A percentile compares a stretch with the other conserved stretches of the same genome.
Evolutionary conservation across 2,888 invertebrate species (phyloP).

Genomic region (Brachynemurus nebulosus): DNA sequence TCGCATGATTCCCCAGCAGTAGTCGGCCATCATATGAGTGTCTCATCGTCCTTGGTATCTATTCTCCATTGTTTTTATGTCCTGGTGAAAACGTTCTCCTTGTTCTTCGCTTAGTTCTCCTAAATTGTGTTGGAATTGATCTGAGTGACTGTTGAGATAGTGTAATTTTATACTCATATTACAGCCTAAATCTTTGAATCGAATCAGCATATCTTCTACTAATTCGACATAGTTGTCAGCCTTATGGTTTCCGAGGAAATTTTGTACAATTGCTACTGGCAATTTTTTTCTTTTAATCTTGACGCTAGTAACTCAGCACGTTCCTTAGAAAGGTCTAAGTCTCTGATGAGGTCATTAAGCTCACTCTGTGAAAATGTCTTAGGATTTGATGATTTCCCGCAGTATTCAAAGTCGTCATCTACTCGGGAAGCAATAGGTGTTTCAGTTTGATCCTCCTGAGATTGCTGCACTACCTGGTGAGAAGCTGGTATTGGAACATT

Average conservation of each 20-base stretch:
- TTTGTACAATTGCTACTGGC: conserved; percentile 2
- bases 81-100: too few species aligned
- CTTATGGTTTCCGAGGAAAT: conserved; percentile 7
- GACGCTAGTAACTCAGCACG: conserved; percentile 17
- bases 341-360: conserved; percentile 17
- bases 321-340: conserved; percentile 18
- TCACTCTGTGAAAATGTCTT: conserved; percentile 16
- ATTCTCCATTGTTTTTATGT: too few species aligned
- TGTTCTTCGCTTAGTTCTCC: too few species aligned
- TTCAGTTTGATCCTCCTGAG: background rate
- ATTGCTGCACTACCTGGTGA: too few species aligned
- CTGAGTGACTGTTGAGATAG: too few species aligned
- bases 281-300: conserved; percentile 18
- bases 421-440: background rate
- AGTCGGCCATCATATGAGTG: background rate
- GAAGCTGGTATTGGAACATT: conserved; percentile 11
- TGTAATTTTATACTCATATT: conserved; percentile 4
- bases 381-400: conserved; percentile 4
- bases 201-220: background rate
- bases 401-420: background rate
- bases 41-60: background rate
- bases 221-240: conserved; percentile 3
- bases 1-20: too few species aligned
- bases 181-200: background rate
- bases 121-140: too few species aligned